Conservation (phyloP, 2,888 invertebrate species). For the Hedya salicella region DNA sequence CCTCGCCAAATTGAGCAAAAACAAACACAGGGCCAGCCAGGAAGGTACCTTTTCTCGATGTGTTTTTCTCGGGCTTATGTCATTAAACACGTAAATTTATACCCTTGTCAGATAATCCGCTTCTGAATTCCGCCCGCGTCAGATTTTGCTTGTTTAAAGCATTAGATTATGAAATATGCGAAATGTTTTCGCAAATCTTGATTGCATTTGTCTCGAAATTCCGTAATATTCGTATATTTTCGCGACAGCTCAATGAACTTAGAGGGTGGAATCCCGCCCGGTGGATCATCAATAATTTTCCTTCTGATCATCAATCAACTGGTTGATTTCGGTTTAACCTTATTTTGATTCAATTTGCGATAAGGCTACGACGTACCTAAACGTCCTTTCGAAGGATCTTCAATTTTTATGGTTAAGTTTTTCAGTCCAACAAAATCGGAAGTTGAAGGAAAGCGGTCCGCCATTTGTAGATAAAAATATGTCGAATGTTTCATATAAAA, state of each 20-base stretch:
- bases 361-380: neutral
- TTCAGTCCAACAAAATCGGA: no score
- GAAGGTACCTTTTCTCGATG: no score
- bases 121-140: constrained; percentile 4
- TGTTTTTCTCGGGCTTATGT: no score
- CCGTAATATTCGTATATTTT: neutral
- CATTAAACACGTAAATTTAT: no score
- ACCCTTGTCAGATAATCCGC: neutral
- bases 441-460: no score
- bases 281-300: neutral
- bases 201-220: neutral
- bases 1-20: no score
- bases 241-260: neutral
- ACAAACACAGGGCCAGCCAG: no score
- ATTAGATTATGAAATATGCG: neutral
- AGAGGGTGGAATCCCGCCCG: no score
- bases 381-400: neutral
- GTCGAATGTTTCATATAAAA: no score
- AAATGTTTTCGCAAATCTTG: constrained; percentile 1
- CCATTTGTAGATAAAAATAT: no score
- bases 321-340: neutral
- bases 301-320: constrained; percentile 7
- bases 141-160: neutral
- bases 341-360: constrained; percentile 1
- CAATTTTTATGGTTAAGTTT: neutral